phyloP scores from a whole-genome alignment of 2,888 invertebrate species.

The Gryllus longicercus region DNA sequence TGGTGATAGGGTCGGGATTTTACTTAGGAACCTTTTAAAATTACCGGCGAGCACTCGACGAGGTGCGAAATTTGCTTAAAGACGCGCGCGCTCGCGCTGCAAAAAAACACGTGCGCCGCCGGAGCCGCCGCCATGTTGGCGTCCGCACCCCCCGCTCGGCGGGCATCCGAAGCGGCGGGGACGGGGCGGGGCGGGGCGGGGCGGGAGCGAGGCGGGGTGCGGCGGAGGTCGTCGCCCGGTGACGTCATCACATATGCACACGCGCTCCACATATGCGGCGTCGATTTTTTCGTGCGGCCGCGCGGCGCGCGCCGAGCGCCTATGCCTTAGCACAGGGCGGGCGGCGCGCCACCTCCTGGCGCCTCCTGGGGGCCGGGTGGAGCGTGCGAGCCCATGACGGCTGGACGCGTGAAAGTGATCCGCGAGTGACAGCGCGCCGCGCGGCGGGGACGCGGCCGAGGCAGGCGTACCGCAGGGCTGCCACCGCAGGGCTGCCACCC shows the following conservation, averaged over 20 bases:
- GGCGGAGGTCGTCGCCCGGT: neutral
- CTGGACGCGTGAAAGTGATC: slow-evolving; percentile 22
- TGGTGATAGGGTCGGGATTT: neutral
- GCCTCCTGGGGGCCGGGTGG: neutral
- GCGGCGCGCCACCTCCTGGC: slow-evolving; percentile 2
- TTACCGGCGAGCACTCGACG: neutral
- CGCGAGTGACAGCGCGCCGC: slow-evolving; percentile 17
- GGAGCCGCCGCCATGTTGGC: neutral
- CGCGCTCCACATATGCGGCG: neutral
- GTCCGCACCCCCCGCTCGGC: neutral
- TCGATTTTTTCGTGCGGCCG: neutral
- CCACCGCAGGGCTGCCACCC: too few relatives aligned
- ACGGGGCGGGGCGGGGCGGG: too few relatives aligned
- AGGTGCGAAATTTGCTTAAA: slow-evolving; percentile 11
- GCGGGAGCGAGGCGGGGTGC: neutral
- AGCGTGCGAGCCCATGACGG: neutral
- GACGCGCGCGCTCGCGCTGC: neutral
- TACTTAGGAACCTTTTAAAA: neutral
- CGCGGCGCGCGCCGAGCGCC: neutral
- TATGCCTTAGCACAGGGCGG: neutral
- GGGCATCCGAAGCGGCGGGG: too few relatives aligned
- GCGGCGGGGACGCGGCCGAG: neutral
- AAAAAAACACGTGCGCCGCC: neutral
- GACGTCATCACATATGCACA: slow-evolving; percentile 17
- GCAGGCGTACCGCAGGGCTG: neutral